These are phyloP conservation scores for Sarcophaga rosellei DNA, from an alignment of 2,888 invertebrate species.

Conservation along the genomic window DNA sequence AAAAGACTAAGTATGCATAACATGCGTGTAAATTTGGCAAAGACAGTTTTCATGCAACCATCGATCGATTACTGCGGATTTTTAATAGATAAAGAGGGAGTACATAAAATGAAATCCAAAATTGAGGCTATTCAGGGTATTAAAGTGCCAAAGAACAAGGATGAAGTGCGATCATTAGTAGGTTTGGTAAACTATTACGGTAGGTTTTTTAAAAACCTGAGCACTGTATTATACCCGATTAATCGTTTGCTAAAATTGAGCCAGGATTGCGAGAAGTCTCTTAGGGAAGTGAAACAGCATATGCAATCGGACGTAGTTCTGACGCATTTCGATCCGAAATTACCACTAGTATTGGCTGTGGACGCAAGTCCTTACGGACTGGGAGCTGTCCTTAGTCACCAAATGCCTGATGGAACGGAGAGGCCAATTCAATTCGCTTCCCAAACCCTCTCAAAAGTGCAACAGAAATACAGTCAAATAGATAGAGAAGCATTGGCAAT, in stretches of 20 bases:
- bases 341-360: slow-evolving; percentile 72
- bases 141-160: slow-evolving; percentile 69
- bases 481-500: slow-evolving; percentile 74
- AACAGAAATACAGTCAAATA: slow-evolving; percentile 63
- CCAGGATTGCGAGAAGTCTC: slow-evolving; percentile 68
- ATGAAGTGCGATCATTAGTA: slow-evolving; percentile 72
- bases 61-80: slow-evolving; percentile 70
- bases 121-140: slow-evolving; percentile 73
- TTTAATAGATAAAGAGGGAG: slow-evolving; percentile 70
- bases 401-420: slow-evolving; percentile 76
- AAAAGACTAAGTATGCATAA: slow-evolving; percentile 68
- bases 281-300: slow-evolving; percentile 71
- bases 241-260: slow-evolving; percentile 72
- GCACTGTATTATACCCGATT: slow-evolving; percentile 72
- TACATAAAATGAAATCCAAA: slow-evolving; percentile 74
- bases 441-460: slow-evolving; percentile 69
- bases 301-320: slow-evolving; percentile 70
- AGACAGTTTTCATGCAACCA: slow-evolving; percentile 62
- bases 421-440: slow-evolving; percentile 78
- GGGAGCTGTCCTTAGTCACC: slow-evolving; percentile 76
- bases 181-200: slow-evolving; percentile 75
- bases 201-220: slow-evolving; percentile 73
- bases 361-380: slow-evolving; percentile 73
- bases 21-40: slow-evolving; percentile 71
- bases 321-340: slow-evolving; percentile 71